A percentile compares a stretch with the other conserved stretches of the same genome.
Conservation (phyloP, 2,113 vertebrate species). For the Edolisoma coerulescens region DNA sequence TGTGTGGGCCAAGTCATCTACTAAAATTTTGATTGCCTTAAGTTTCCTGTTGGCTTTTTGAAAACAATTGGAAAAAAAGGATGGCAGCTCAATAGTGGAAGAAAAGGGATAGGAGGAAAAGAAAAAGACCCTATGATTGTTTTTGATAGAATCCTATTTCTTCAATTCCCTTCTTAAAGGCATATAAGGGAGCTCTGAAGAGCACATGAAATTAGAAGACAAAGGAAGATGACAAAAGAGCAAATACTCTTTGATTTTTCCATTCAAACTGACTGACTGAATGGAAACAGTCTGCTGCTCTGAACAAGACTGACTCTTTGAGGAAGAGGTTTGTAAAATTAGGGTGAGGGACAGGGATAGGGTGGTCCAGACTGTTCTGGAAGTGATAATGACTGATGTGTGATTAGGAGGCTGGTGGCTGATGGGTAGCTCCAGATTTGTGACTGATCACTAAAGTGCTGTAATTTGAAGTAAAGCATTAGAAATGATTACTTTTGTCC, state of each 20-base stretch:
- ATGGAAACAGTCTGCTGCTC: background rate
- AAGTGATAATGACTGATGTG: background rate
- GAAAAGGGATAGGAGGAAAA: background rate
- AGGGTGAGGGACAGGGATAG: background rate
- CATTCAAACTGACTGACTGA: background rate
- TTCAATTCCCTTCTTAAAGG: background rate
- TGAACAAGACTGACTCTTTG: accelerated
- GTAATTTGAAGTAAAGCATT: background rate
- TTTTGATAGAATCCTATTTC: background rate
- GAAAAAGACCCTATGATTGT: background rate
- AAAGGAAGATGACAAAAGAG: background rate
- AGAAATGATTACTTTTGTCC: background rate
- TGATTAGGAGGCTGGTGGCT: background rate
- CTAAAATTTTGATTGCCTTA: background rate
- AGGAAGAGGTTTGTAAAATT: background rate
- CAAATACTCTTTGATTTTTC: background rate
- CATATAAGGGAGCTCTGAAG: background rate
- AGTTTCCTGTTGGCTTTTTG: background rate
- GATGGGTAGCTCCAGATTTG: background rate
- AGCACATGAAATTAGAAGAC: background rate
- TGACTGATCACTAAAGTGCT: background rate
- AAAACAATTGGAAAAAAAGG: background rate
- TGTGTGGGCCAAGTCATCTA: background rate
- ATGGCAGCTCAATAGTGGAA: background rate
- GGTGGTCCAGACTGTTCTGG: background rate